A percentile compares a stretch with the other conserved stretches of the same genome.
Evolutionary conservation across 2,113 vertebrate genomes (phyloP).

Genomic region (Pterophyllum scalare): DNA sequence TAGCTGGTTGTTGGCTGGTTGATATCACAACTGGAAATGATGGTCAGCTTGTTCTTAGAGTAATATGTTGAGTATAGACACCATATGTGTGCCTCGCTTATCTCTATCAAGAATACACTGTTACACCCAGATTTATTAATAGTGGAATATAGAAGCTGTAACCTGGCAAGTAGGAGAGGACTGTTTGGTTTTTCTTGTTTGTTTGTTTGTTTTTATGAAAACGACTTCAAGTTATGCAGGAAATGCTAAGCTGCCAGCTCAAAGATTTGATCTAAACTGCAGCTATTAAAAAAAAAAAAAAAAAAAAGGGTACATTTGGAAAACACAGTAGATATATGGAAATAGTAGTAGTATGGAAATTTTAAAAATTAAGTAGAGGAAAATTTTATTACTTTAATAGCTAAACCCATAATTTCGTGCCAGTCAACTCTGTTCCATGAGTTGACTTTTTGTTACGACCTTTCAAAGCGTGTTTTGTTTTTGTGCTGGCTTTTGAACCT

Average conservation of each 20-base stretch:
- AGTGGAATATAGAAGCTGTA: not conserved
- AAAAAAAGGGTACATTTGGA: not conserved
- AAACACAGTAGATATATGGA: not conserved
- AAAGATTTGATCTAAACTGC: not conserved
- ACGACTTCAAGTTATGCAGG: not conserved
- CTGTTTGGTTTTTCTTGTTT: not conserved
- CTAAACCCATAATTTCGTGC: not conserved
- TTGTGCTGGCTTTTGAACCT: constrained; percentile 25
- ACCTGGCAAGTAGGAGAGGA: not conserved
- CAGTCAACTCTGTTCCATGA: no score
- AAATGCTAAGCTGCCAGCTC: not conserved
- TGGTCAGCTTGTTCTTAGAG: not conserved
- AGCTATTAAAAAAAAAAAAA: no score
- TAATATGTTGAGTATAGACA: not conserved
- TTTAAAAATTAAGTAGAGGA: not conserved
- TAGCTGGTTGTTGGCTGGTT: not conserved
- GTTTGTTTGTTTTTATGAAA: not conserved
- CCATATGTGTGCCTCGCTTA: not conserved
- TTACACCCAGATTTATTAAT: not conserved
- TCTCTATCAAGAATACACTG: not conserved
- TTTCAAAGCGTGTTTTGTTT: constrained; percentile 54
- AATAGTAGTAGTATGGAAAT: not conserved
- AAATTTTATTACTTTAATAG: not conserved
- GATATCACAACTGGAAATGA: not conserved
- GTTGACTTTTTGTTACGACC: constrained; percentile 42